phyloP scores from a whole-genome alignment of 1,140 invertebrate species.

The Aphidius ervi region DNA sequence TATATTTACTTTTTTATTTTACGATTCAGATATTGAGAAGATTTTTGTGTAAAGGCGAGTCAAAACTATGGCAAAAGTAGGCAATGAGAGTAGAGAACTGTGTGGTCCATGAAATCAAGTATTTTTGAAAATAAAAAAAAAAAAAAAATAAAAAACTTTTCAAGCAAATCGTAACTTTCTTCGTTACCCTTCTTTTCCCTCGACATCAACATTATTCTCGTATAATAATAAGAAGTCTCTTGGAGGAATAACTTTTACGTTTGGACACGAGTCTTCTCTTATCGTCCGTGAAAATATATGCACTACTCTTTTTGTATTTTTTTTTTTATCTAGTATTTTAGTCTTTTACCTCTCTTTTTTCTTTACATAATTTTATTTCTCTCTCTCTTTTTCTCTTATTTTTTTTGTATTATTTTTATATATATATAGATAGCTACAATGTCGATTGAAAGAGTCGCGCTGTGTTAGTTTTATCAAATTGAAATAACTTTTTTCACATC shows the following conservation, averaged over 20 bases:
- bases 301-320: background rate
- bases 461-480: no score
- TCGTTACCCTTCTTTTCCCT: conserved; percentile 37
- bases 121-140: background rate
- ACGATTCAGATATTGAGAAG: background rate
- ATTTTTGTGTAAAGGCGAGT: no score
- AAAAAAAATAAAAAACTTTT: conserved; percentile 28
- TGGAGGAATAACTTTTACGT: conserved; percentile 35
- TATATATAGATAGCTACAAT: no score
- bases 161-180: conserved; percentile 39
- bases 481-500: no score
- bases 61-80: no score
- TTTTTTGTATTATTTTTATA: no score
- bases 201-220: conserved; percentile 42
- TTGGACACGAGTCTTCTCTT: conserved; percentile 27
- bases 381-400: background rate
- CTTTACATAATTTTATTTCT: conserved; percentile 7
- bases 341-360: background rate
- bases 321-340: background rate
- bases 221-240: conserved; percentile 32
- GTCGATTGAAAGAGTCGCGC: no score
- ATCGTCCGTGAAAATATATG: conserved; percentile 20
- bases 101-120: background rate
- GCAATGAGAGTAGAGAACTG: no score
- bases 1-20: background rate